Percentiles rank a stretch among this genome's conserved stretches.
phyloP scores from a whole-genome alignment of 2,888 invertebrate species.

The Phania funesta region DNA sequence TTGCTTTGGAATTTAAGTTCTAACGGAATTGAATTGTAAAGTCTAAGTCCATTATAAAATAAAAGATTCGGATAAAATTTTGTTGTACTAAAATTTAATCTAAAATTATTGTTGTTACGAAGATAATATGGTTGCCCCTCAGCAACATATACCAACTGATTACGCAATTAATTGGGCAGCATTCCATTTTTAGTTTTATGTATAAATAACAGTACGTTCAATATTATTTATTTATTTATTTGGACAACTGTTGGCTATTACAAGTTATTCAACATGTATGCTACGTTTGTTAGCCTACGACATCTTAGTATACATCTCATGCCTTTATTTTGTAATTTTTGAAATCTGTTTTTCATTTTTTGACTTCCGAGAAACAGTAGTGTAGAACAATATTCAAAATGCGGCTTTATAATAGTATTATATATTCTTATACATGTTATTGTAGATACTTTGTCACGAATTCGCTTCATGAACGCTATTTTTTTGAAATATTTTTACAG shows the following conservation, averaged over 20 bases:
- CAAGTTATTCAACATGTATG: not conserved
- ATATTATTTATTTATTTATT: too few species aligned
- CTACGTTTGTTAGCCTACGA: not conserved
- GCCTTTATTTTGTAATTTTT: conserved; percentile 3
- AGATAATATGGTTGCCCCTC: not conserved
- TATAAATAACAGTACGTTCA: not conserved
- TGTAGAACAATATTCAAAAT: not conserved
- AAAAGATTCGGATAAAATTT: not conserved
- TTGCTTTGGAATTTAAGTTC: too few species aligned
- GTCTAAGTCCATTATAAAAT: not conserved
- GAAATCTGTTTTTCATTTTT: not conserved
- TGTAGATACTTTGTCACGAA: not conserved
- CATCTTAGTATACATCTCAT: not conserved
- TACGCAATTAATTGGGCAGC: not conserved
- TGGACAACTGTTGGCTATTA: not conserved
- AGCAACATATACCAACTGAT: not conserved
- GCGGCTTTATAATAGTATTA: not conserved
- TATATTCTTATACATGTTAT: not conserved
- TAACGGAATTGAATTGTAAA: not conserved
- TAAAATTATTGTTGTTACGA: not conserved
- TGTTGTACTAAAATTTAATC: not conserved
- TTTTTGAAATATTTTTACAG: not conserved
- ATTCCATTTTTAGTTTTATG: not conserved
- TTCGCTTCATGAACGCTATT: not conserved
- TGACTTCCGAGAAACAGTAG: not conserved